A percentile compares a stretch with the other conserved stretches of the same genome.
Evolutionary conservation across 1,140 invertebrate genomes (phyloP).

Genomic region (Copidosoma floridanum): DNA sequence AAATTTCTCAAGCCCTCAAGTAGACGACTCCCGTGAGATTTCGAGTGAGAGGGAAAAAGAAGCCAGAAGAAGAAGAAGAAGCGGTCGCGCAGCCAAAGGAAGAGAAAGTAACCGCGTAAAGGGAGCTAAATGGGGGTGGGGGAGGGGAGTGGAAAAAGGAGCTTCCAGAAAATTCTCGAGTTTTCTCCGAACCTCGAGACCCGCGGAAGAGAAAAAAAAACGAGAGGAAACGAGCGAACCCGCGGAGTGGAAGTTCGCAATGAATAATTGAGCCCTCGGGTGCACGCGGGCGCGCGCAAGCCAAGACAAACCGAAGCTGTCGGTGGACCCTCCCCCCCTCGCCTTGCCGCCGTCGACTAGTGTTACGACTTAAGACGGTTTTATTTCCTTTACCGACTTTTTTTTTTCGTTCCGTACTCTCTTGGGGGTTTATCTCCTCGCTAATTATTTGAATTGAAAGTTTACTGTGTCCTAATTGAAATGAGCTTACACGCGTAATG

Average conservation of each 20-base stretch:
- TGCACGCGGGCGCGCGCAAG: no score
- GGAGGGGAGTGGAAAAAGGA: not conserved
- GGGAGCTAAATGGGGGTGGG: not conserved
- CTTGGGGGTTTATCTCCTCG: not conserved
- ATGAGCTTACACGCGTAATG: not conserved
- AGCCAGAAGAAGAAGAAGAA: not conserved
- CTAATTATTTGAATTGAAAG: not conserved
- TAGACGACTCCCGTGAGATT: slow-evolving; percentile 20
- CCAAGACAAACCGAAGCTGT: slow-evolving; percentile 28
- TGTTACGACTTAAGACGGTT: slow-evolving; percentile 8
- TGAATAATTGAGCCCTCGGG: slow-evolving; percentile 38
- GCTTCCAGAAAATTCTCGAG: slow-evolving; percentile 16
- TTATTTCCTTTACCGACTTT: not conserved
- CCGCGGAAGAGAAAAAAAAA: slow-evolving; percentile 22
- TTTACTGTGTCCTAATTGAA: not conserved
- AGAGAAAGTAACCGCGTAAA: not conserved
- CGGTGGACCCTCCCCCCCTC: not conserved
- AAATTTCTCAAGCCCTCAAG: slow-evolving; percentile 8
- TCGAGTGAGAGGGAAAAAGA: no score
- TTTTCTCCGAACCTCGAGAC: slow-evolving; percentile 27
- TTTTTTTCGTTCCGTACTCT: not conserved
- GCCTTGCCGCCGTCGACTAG: slow-evolving; percentile 1
- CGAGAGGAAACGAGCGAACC: slow-evolving; percentile 22
- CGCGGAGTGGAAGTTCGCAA: slow-evolving; percentile 20
- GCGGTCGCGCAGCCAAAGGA: not conserved